Evolutionary conservation across 53 echinoderm and acorn worm genomes (phyloP).

Genomic region (Echinarachnius parma): DNA sequence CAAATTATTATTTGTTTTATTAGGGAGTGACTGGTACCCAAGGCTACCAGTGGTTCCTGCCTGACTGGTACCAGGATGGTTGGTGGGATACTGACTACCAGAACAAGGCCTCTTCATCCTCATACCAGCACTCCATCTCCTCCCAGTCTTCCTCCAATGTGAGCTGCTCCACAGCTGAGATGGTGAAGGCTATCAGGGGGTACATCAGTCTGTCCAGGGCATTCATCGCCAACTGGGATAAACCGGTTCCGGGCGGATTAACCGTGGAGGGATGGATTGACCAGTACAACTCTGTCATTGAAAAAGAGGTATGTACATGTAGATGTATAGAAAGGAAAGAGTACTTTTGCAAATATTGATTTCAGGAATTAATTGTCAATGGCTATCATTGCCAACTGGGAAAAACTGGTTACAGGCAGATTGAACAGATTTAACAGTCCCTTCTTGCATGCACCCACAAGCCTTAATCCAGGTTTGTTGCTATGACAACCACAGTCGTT

Average conservation of each 20-base stretch:
- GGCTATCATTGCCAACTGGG: too few species aligned
- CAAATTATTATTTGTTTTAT: not conserved
- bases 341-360: too few species aligned
- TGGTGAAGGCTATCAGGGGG: constrained; percentile 68
- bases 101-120: constrained; percentile 40
- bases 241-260: constrained; percentile 50
- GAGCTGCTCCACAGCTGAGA: constrained; percentile 69
- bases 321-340: too few species aligned
- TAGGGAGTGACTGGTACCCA: constrained; percentile 64
- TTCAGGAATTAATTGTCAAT: too few species aligned
- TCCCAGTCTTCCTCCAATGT: constrained; percentile 43
- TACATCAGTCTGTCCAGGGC: constrained; percentile 71
- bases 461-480: too few species aligned
- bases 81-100: constrained; percentile 93
- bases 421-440: too few species aligned
- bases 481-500: too few species aligned
- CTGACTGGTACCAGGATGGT: constrained; percentile 57
- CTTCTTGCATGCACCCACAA: too few species aligned
- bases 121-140: constrained; percentile 19
- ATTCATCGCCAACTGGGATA: constrained; percentile 52
- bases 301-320: constrained; percentile 36
- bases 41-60: constrained; percentile 89
- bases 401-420: too few species aligned
- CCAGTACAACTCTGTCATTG: constrained; percentile 32
- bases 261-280: constrained; percentile 65